These are phyloP conservation scores for Leptopilina syphax DNA, from an alignment of 2,888 invertebrate genomes.

Conservation along the genomic window DNA sequence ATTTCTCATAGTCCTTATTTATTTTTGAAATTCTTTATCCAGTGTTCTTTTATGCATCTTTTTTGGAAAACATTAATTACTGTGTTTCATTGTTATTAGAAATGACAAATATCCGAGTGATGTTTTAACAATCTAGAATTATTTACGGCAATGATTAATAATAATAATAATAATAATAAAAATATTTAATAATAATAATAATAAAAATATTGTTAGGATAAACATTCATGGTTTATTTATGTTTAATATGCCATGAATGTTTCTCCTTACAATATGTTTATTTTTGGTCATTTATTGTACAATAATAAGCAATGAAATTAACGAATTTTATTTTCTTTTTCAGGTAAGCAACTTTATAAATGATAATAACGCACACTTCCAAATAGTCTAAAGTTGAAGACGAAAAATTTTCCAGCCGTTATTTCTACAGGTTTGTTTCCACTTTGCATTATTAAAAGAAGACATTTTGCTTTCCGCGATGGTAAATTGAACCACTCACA, in stretches of 20 bases:
- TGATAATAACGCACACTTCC: conserved; percentile 41
- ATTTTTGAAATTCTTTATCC: too few relatives aligned
- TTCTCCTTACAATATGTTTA: too few relatives aligned
- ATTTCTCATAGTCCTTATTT: too few relatives aligned
- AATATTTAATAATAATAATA: too few relatives aligned
- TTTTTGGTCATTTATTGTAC: too few relatives aligned
- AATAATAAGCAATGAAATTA: too few relatives aligned
- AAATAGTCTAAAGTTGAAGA: conserved; percentile 50
- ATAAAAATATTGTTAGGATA: too few relatives aligned
- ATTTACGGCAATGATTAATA: neutral
- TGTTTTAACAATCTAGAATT: neutral
- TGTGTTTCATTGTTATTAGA: neutral
- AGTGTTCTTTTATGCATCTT: too few relatives aligned
- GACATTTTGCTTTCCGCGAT: conserved; percentile 45
- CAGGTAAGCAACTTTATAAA: too few relatives aligned
- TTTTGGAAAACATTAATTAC: neutral
- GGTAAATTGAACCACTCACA: conserved; percentile 56
- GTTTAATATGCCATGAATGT: too few relatives aligned
- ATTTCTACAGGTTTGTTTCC: conserved; percentile 52
- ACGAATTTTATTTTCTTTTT: neutral
- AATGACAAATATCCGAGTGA: neutral
- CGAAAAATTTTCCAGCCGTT: conserved; percentile 56
- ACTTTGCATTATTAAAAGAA: conserved; percentile 54
- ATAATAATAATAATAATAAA: too few relatives aligned
- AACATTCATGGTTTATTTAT: too few relatives aligned